These are phyloP conservation scores for Cliona cf. orientalis DNA, from an alignment of 37 sponge, comb jelly and placozoan genomes.

Conservation along the genomic window DNA sequence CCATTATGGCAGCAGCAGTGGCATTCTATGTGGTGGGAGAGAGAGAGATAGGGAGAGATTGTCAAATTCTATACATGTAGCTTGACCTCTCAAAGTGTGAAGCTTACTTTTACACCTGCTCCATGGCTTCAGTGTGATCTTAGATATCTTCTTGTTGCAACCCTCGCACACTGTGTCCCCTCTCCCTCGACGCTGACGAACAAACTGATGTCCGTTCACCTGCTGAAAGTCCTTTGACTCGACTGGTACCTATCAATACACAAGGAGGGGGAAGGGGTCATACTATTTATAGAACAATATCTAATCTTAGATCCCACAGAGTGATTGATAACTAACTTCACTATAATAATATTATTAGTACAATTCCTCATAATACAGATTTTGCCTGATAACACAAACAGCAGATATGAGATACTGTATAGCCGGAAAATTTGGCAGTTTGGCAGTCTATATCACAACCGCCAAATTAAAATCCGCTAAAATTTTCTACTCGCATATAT, in stretches of 20 bases:
- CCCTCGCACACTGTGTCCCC: slow-evolving; percentile 65
- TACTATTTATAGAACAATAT: not conserved
- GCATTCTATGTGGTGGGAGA: not conserved
- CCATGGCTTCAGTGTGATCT: slow-evolving; percentile 58
- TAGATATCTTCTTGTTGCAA: slow-evolving; percentile 52
- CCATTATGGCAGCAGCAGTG: not conserved
- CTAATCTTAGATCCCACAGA: not conserved
- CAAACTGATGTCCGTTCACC: slow-evolving; percentile 58
- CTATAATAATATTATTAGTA: no score
- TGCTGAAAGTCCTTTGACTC: slow-evolving; percentile 6
- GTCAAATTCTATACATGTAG: not conserved
- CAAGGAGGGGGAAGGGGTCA: slow-evolving; percentile 5
- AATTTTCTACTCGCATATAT: no score
- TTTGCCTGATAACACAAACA: no score
- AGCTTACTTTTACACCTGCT: slow-evolving; percentile 54
- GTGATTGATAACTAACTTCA: no score
- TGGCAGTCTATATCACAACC: no score
- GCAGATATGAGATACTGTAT: no score
- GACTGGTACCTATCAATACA: not conserved
- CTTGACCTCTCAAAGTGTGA: not conserved
- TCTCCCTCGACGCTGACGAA: slow-evolving; percentile 27
- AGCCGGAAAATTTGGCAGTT: no score
- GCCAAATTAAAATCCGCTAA: no score
- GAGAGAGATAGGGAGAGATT: not conserved
- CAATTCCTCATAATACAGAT: no score